Percentiles rank a stretch among this genome's conserved stretches.
Evolutionary conservation across 2,888 invertebrate genomes (phyloP).

Genomic region (Alviniconcha strummeri): DNA sequence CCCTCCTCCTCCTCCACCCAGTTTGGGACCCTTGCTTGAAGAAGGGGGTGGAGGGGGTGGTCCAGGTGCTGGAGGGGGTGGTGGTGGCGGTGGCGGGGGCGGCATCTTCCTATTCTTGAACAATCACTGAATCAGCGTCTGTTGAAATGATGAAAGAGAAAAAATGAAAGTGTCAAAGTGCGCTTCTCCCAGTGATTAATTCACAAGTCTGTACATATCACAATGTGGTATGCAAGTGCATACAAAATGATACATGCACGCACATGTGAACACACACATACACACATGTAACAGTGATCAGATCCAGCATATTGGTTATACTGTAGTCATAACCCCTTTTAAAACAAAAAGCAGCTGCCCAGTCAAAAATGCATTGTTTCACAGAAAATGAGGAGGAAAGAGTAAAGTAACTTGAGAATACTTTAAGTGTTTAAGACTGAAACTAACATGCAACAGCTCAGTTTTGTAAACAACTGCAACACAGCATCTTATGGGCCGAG

Average conservation of each 20-base stretch:
- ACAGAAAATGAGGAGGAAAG: too few relatives aligned
- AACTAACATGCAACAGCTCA: too few relatives aligned
- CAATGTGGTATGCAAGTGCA: background rate
- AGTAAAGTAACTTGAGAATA: background rate
- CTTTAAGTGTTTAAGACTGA: background rate
- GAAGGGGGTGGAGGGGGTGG: conserved; percentile 43
- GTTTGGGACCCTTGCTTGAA: conserved; percentile 23
- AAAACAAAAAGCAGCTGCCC: background rate
- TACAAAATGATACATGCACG: too few relatives aligned
- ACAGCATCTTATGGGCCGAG: too few relatives aligned
- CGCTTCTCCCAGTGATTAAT: background rate
- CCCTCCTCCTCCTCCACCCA: conserved; percentile 23
- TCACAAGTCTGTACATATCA: background rate
- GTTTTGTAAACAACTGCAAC: too few relatives aligned
- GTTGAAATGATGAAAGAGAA: background rate
- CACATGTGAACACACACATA: background rate
- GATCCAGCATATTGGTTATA: background rate
- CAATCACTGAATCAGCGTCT: background rate
- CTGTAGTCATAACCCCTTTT: background rate
- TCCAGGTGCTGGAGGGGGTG: conserved; percentile 40
- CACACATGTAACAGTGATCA: background rate
- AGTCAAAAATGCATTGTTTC: background rate
- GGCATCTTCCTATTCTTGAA: conserved; percentile 1
- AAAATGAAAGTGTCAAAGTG: background rate
- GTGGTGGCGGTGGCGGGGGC: conserved; percentile 40